phyloP scores from a whole-genome alignment of 2,888 invertebrate genomes.

The Petrophora chlorosata region DNA sequence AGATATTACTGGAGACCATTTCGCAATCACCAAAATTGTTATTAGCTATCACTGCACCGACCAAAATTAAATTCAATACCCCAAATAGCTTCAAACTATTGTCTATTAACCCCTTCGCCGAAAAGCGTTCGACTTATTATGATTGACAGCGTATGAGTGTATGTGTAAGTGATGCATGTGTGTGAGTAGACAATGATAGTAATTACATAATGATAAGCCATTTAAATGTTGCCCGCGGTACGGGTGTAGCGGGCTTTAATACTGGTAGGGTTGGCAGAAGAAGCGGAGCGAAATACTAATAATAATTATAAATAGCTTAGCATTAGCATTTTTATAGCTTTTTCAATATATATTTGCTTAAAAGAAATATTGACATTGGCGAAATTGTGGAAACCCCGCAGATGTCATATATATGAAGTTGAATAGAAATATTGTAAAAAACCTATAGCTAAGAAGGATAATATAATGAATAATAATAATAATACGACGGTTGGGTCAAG shows the following conservation, averaged over 20 bases:
- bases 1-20: too few species aligned
- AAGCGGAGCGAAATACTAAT: conserved; percentile 11
- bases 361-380: too few species aligned
- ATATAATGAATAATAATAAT: too few species aligned
- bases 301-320: not conserved
- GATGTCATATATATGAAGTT: too few species aligned
- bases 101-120: conserved; percentile 32
- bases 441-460: too few species aligned
- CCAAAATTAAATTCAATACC: conserved; percentile 13
- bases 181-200: conserved; percentile 77
- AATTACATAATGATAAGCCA: conserved; percentile 83
- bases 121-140: conserved; percentile 34
- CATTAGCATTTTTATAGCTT: not conserved
- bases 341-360: too few species aligned
- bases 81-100: conserved; percentile 15
- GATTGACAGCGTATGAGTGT: conserved; percentile 47
- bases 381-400: too few species aligned
- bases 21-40: not conserved
- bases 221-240: conserved; percentile 77
- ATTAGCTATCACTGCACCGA: conserved; percentile 1
- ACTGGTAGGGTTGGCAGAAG: conserved; percentile 55
- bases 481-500: too few species aligned
- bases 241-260: conserved; percentile 67
- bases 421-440: too few species aligned
- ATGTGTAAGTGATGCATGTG: conserved; percentile 36